Evolutionary conservation across 1,140 invertebrate genomes (phyloP), one percentile per base, ranked within the genome.

Genomic region (Whitmania pigra): DNA sequence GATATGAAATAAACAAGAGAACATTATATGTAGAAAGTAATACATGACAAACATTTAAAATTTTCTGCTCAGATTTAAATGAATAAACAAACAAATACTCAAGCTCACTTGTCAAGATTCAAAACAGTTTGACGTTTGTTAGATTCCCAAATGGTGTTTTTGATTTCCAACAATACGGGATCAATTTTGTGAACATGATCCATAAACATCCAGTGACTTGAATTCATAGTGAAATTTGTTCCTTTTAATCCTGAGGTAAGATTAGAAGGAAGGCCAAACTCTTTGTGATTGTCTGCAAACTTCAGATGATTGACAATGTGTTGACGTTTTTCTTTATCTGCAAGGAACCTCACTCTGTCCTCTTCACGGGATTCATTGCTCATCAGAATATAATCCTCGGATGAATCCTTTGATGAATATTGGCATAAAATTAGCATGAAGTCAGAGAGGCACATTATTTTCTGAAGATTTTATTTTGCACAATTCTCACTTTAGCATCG

Each of bases 301-400:
- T 63, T 63, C 22, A 63, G 15, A 31, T 63, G 57, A 63, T 63
- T 22, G 22, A 63, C 29, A 22, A 63, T 22, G 29, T 63, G 57
- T 31, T 63, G 57, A 22, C 57, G 22, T 20, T 63, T 31, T 63
- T 25, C 29, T 31, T 31, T 63, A 20, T 63, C 29, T 22, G 57
- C 57, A 22, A 63, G 57, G 57, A 63, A 63, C 15, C 29, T 63
- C 57, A 63, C 29, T 31, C 22, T 63, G 20, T 63, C 29, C 9
- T 63, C 57, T 25, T 31, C 22, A 31, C 57, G 57, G 1, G 57
- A 63, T 31, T 63, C 57, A 63, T 63, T 63, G 22, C 22, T 25
- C 57, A 63, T 63, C 57, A 25, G 22, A 7, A 63, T 63, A 22
- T 25, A 63, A 31, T 63, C 22, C 22, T 63, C 57, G 11, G 57